Evolutionary conservation across 2,888 invertebrate genomes (phyloP).

Genomic region (Drosophila nigricruria): DNA sequence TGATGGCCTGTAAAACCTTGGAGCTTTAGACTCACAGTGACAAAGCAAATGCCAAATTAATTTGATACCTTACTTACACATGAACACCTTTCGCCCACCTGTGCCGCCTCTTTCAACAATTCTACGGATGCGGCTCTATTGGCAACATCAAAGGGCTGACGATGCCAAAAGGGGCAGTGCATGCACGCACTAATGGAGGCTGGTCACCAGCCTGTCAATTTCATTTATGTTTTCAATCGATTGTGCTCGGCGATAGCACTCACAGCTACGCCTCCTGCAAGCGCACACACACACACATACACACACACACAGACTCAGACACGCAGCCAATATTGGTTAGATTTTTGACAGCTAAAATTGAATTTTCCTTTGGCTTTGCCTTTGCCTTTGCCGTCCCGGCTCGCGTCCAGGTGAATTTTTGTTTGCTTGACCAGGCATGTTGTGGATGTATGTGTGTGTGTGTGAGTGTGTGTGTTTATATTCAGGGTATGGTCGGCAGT

Average conservation of each 20-base stretch:
- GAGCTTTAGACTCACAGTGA: constrained; percentile 46
- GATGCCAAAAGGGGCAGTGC: constrained; percentile 18
- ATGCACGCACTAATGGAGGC: constrained; percentile 30
- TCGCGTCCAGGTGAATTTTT: constrained; percentile 63
- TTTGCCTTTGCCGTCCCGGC: constrained; percentile 52
- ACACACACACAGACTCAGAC: constrained; percentile 21
- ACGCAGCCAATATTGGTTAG: constrained; percentile 79
- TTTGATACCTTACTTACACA: constrained; percentile 72
- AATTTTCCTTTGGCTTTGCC: constrained; percentile 68
- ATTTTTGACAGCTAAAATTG: constrained; percentile 82
- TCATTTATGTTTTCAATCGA: constrained; percentile 82
- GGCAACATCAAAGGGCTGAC: constrained; percentile 65
- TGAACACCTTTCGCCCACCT: constrained; percentile 53
- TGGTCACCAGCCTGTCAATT: constrained; percentile 78
- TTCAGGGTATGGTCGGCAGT: constrained; percentile 27
- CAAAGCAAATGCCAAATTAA: constrained; percentile 81
- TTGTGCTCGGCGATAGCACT: constrained; percentile 55
- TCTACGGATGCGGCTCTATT: constrained; percentile 17
- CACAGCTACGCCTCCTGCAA: constrained; percentile 41
- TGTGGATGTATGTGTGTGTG: constrained; percentile 1
- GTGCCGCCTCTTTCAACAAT: constrained; percentile 15
- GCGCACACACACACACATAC: constrained; percentile 3
- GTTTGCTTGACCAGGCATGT: constrained; percentile 69
- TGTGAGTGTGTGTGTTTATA: neutral
- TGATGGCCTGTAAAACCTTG: constrained; percentile 20